Base-by-base conservation (phyloP, 2,888 invertebrate species). In the Caenorhabditis sp. region DNA sequence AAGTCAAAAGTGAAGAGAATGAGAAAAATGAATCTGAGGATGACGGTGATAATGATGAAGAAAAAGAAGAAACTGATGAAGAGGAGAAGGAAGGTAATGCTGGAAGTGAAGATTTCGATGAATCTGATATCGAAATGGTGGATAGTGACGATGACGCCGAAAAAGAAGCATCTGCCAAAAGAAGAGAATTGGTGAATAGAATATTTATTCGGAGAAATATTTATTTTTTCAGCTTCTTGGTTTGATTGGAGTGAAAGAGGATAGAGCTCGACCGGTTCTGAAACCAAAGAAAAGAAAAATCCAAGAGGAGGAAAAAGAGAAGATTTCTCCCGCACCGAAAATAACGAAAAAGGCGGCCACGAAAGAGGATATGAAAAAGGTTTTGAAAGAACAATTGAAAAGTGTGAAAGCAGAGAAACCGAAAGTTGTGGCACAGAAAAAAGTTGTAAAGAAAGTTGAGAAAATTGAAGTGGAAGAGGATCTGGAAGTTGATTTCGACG, bases 111-210 rank as follows among this genome's bases (percentile, higher is more conserved):
- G 63, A 68, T n/a, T 70, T 59, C 52, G 38, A 60, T n/a, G 38
- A 56, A 17, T 64, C 64, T 1, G 70, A 70, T 26, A 43, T 70
- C 5, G 70, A 70, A 36, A 74, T 74, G 53, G 66, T 56, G 10
- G 74, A 67, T 60, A 67, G 67, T 43, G 75, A 74, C 49, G 74
- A 70, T 38, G 75, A 75, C 21, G 61, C 52, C 0, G 67, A 65
- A 2, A 31, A 20, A 20, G 58, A 70, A 23, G 64, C 67, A 14
- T 67, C 67, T 2, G 27, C 58, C 14, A 75, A 75, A 14, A 26
- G 75, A 4, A 50, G 75, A n/a, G 43, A 54, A 36, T 27, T 70
- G 59, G 75, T 75, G 23, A 57, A 2, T n/a, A n/a, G n/a, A n/a
- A n/a, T n/a, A n/a, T n/a, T n/a, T n/a, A n/a, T n/a, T n/a, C n/a